Conservation (phyloP, 1,140 invertebrate species). For the Microvelia longipes region DNA sequence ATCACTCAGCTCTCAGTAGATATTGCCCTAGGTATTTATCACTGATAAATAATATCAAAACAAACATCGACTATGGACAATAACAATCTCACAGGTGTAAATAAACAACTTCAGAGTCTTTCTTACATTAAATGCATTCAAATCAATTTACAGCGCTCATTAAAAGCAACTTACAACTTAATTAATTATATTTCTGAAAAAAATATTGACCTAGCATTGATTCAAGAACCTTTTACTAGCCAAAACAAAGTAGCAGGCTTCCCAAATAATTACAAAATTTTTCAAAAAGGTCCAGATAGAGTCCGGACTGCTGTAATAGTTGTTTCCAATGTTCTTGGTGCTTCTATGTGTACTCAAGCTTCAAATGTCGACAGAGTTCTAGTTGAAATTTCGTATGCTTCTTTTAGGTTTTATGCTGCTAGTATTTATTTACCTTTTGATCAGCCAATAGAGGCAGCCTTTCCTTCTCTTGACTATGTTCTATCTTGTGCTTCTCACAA, state of each 20-base stretch:
- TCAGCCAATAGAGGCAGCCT: no score
- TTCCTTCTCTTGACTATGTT: no score
- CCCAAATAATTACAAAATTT: background rate
- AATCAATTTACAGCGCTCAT: background rate
- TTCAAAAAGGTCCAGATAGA: no score
- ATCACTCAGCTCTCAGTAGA: background rate
- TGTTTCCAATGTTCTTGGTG: no score
- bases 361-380: no score
- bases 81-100: background rate
- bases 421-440: no score
- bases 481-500: no score
- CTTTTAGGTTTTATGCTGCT: no score
- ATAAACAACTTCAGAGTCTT: background rate
- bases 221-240: background rate
- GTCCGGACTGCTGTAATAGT: no score
- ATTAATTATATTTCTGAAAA: background rate
- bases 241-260: background rate
- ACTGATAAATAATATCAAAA: background rate
- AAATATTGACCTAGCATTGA: background rate
- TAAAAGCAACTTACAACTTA: background rate
- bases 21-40: background rate
- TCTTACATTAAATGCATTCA: background rate
- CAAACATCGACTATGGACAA: background rate
- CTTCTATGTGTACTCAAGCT: no score
- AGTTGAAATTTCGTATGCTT: no score